Evolutionary conservation across 64 coral and sea anemone species (phyloP).

Genomic region (Montipora sp.): DNA sequence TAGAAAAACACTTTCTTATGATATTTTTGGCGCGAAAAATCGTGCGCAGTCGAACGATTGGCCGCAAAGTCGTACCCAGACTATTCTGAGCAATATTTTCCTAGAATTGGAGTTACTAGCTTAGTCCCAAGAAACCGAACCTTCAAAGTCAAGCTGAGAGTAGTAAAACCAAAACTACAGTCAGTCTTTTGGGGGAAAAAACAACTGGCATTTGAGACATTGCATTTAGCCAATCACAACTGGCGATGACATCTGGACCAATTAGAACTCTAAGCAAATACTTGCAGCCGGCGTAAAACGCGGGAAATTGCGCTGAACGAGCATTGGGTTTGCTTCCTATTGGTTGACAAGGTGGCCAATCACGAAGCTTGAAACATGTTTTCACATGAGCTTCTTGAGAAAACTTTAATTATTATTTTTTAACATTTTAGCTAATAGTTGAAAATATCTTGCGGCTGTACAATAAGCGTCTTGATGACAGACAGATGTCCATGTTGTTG

Average conservation of each 20-base stretch:
- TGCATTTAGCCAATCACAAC: neutral
- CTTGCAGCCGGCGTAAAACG: neutral
- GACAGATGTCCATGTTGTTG: slow-evolving; percentile 87
- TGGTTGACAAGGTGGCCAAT: neutral
- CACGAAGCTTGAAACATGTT: neutral
- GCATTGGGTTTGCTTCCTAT: neutral
- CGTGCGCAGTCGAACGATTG: too few species aligned
- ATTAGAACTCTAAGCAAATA: neutral
- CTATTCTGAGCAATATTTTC: too few species aligned
- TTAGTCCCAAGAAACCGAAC: too few species aligned
- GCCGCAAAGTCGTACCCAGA: too few species aligned
- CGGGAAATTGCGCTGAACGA: neutral
- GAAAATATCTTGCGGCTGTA: slow-evolving; percentile 90
- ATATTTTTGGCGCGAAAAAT: too few species aligned
- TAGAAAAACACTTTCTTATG: too few species aligned
- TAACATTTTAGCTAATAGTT: slow-evolving; percentile 80
- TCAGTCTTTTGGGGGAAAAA: too few species aligned
- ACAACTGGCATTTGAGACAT: neutral
- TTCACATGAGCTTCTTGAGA: neutral
- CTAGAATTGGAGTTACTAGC: too few species aligned
- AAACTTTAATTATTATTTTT: neutral
- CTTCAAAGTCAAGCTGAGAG: too few species aligned
- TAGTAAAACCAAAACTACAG: too few species aligned
- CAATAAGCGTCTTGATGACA: slow-evolving; percentile 92
- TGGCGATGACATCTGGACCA: neutral